Conservation (phyloP, 2,797 vertebrate genomes). For the Pipistrellus nathusii region DNA sequence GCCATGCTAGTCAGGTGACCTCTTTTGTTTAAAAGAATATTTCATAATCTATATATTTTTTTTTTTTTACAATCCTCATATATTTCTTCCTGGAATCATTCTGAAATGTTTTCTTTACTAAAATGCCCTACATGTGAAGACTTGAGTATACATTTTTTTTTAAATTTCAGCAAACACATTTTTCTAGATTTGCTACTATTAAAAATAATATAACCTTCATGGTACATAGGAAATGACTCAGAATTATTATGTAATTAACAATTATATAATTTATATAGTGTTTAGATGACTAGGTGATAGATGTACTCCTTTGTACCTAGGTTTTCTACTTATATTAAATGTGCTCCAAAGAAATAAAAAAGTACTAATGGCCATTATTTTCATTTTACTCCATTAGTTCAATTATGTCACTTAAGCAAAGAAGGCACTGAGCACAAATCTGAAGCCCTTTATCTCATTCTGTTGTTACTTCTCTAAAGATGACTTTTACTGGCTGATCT, state of each 20-base stretch:
- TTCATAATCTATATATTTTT: neutral
- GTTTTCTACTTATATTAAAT: neutral
- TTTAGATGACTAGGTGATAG: neutral
- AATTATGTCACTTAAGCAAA: conserved; percentile 19
- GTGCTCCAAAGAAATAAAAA: neutral
- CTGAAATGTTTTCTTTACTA: neutral
- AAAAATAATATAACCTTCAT: neutral
- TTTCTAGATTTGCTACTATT: neutral
- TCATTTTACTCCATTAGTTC: neutral
- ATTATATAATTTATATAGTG: neutral
- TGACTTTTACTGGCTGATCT: neutral
- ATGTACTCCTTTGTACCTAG: neutral
- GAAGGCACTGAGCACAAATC: neutral
- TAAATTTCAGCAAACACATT: neutral
- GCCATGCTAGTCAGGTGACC: neutral
- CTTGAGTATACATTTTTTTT: neutral
- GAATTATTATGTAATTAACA: neutral
- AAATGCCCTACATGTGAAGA: neutral
- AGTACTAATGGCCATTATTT: neutral
- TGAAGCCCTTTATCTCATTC: neutral
- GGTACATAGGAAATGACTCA: neutral
- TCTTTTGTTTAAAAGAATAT: neutral
- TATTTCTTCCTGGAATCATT: neutral
- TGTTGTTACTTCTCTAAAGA: conserved; percentile 19
- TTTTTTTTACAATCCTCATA: neutral